Conservation (phyloP, 2,888 invertebrate genomes). For the Piscicola geometra region DNA sequence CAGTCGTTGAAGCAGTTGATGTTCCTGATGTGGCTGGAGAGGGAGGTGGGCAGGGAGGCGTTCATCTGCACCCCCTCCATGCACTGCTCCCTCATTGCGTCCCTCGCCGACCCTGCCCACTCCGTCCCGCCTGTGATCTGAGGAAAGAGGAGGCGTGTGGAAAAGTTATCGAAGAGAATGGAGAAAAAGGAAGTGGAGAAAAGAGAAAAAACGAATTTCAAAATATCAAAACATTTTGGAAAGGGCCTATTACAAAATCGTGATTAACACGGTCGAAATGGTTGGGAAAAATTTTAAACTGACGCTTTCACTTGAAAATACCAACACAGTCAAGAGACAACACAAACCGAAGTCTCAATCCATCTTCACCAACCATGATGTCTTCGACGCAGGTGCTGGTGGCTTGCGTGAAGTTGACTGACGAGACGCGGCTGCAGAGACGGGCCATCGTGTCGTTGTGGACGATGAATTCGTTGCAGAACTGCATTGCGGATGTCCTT, state of each 20-base stretch:
- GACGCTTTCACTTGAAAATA: too few species aligned
- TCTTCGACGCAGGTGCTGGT: constrained; percentile 46
- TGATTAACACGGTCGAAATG: too few species aligned
- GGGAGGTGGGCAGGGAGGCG: constrained; percentile 33
- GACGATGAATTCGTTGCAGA: constrained; percentile 37
- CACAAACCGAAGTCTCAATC: too few species aligned
- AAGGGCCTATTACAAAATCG: too few species aligned
- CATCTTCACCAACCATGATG: constrained; percentile 45
- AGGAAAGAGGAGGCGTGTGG: too few species aligned
- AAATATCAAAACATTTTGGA: too few species aligned
- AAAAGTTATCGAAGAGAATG: too few species aligned
- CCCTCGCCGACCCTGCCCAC: constrained; percentile 43
- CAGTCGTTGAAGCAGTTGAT: constrained; percentile 41
- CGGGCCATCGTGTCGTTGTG: constrained; percentile 37
- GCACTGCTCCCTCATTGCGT: constrained; percentile 44
- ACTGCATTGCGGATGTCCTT: constrained; percentile 29
- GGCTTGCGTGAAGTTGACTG: constrained; percentile 45
- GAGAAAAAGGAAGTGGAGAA: too few species aligned
- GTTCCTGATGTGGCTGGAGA: constrained; percentile 35
- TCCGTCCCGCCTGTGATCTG: constrained; percentile 41
- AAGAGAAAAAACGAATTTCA: too few species aligned
- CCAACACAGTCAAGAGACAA: too few species aligned
- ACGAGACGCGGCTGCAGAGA: constrained; percentile 42
- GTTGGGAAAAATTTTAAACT: too few species aligned
- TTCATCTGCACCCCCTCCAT: constrained; percentile 42